These are phyloP conservation scores for Bothrops jararaca DNA, from an alignment of 2,113 vertebrate genomes.

Conservation along the genomic window DNA sequence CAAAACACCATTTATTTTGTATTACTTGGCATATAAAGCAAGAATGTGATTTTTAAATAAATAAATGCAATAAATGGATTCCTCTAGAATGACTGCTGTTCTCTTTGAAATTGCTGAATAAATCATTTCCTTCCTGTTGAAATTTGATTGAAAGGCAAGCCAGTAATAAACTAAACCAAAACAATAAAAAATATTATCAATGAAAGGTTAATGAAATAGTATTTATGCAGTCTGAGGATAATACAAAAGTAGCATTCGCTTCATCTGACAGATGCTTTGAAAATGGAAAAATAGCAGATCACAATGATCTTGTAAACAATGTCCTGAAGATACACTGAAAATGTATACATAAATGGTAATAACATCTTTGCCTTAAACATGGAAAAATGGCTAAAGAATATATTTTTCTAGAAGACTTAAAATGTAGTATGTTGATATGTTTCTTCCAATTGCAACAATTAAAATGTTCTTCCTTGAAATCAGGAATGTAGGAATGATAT, in stretches of 20 bases:
- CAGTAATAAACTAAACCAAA: conserved; percentile 14
- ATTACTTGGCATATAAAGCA: conserved; percentile 6
- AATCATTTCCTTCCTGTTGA: conserved; percentile 2
- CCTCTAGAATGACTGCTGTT: neutral
- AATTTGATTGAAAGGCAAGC: neutral
- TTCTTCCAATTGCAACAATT: conserved; percentile 60
- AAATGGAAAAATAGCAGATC: conserved; percentile 37
- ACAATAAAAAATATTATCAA: conserved; percentile 11
- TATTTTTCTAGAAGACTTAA: conserved; percentile 60
- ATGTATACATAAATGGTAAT: conserved; percentile 47
- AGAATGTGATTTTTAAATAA: neutral
- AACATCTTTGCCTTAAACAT: conserved; percentile 45
- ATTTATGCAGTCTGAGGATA: neutral
- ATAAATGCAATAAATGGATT: neutral
- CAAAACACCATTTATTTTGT: neutral
- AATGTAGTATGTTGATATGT: conserved; percentile 51
- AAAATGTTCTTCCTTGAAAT: conserved; percentile 48
- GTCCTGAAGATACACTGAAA: conserved; percentile 49
- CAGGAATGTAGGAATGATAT: conserved; percentile 18
- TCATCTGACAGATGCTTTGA: conserved; percentile 41
- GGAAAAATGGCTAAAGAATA: conserved; percentile 53
- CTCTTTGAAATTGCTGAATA: neutral
- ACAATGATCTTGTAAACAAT: conserved; percentile 50
- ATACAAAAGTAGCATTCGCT: conserved; percentile 13
- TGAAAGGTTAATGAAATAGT: conserved; percentile 29